Evolutionary conservation across 2,888 invertebrate species (phyloP), one percentile per base, ranked within the genome.

Genomic region (Pseudanteris insignis): DNA sequence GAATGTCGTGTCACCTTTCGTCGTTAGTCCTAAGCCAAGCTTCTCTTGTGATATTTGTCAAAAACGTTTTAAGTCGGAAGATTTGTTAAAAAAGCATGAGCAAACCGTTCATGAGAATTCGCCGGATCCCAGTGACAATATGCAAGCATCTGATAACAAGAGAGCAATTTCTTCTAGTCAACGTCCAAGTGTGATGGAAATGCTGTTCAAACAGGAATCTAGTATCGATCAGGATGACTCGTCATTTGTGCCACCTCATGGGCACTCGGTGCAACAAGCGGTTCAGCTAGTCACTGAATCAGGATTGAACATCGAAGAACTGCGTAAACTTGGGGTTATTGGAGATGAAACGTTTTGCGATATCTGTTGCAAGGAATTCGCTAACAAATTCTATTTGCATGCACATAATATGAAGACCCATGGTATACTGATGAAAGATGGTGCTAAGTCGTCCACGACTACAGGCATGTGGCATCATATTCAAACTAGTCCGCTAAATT

Each of bases 351-450:
- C 93, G n/a, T 94, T 92, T 79, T 95, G 95, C 80, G 93, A 94
- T 79, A 87, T 94, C 55, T 95, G 95, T 79, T 91, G 92, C 81
- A 93, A 94, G 77, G 94, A 94, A 78, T 94, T 94, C 77, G 93
- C 92, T 78, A 95, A 94, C 77, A 94, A 94, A 79, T 94, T 94
- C 77, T 95, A 95, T 75, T 83, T 97, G 30, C 85, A 92, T 44
- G 92, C 93, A 36, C 97, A 97, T 81, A 93, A 95, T 74, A 89
- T 92, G 82, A 92, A 94, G 77, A 86, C 92, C n/a, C 96, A 97
- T 79, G 95, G 95, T 0, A 89, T 95, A 24, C 85, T 84, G 63
- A 81, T 87, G 46, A 85, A 85, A 1, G 81, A 86, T 67, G 84
- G 87, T 76, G 85, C 89, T 68, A 70, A 83, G 78, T 72, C 75